Evolutionary conservation across 2,888 invertebrate genomes (phyloP), one percentile per base, ranked within the genome.

Genomic region (Tanytarsus gracilentus): DNA sequence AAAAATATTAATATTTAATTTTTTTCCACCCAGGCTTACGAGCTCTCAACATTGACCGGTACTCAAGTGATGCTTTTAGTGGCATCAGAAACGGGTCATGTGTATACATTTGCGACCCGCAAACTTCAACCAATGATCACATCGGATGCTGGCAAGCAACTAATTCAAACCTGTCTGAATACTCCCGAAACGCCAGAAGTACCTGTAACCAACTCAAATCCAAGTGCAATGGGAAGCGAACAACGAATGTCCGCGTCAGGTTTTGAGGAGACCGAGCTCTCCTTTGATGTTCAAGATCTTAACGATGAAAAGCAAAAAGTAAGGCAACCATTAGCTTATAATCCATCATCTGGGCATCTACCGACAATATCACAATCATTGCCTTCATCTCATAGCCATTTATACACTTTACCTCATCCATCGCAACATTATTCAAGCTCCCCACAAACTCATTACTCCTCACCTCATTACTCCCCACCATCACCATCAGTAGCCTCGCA

Each of bases 101-200:
- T 99, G 69, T 99, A 99, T 79, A 99, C 98, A 64, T 99, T 98
- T 78, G 98, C 99, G 64, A 99, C 99, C 66, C 84, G 96, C 67
- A 96, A 96, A 75, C 82, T 99, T 61, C 96, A 97, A 76, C 99
- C 99, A 66, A 99, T 99, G 97, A 98, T 99, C 74, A 97, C 96
- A 52, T 96, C 96, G 66, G 90, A 91, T 73, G 88, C 90, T 63
- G 98, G 98, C 66, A 98, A 99, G 76, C 89, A 95, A 65, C 80
- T 99, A 67, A 99, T 99, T 70, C 98, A 99, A 78, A 97, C 96
- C 67, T 99, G 99, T 76, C 84, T 99, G 64, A 97, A 97, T 77
- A 93, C 95, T 53, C 97, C 96, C 50, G 96, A 96, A 76, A 93
- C 92, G 63, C 88, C 85, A 63, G 85, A 77, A 66, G 80, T 66